Conservation (phyloP, 2,113 vertebrate genomes). For the Benitochromis conjunctus region DNA sequence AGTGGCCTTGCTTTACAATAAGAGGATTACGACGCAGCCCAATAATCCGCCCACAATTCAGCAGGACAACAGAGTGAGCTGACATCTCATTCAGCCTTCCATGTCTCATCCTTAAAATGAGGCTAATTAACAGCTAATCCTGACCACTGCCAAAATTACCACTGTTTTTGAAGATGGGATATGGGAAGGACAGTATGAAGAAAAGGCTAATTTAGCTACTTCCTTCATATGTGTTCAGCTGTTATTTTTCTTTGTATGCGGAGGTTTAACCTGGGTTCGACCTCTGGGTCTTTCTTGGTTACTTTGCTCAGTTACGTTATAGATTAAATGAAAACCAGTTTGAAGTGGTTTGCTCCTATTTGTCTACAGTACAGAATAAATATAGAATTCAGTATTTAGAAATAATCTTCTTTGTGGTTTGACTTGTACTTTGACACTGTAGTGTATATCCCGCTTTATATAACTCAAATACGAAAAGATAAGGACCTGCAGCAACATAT, state of each 20-base stretch:
- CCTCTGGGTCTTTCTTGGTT: not conserved
- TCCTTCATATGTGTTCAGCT: not conserved
- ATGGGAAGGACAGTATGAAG: not conserved
- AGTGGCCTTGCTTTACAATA: constrained; percentile 62
- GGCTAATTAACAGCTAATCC: constrained; percentile 73
- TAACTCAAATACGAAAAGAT: not conserved
- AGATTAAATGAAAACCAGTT: not conserved
- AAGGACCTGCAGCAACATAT: not conserved
- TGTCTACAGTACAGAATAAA: not conserved
- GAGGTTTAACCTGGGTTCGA: not conserved
- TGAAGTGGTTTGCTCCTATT: not conserved
- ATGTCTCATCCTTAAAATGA: constrained; percentile 58
- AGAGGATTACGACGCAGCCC: constrained; percentile 61
- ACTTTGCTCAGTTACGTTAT: not conserved
- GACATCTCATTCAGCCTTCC: constrained; percentile 51
- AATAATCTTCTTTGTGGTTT: not conserved
- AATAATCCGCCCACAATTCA: constrained; percentile 65
- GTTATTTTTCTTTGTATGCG: not conserved
- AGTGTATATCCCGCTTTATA: not conserved
- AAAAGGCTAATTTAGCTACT: not conserved
- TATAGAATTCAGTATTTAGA: not conserved
- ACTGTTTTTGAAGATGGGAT: constrained; percentile 19
- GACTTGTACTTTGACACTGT: not conserved
- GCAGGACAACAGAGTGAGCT: constrained; percentile 36
- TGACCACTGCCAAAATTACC: constrained; percentile 46